Evolutionary conservation across 2,888 invertebrate genomes (phyloP), one percentile per base, ranked within the genome.

Genomic region (Odiellus spinosus): DNA sequence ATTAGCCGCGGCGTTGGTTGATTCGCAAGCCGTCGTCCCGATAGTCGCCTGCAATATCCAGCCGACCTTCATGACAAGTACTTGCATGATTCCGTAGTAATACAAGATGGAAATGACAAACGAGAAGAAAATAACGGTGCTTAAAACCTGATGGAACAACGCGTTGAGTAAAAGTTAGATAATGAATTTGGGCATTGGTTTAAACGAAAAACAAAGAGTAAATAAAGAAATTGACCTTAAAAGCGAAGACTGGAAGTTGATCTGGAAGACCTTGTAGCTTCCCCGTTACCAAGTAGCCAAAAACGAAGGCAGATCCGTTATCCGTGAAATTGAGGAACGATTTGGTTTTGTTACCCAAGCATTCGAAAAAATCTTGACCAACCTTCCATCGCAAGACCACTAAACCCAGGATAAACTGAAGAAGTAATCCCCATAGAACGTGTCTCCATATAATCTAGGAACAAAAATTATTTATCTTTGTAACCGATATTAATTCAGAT

Each of bases 1-100:
- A 64, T 91, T 93, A 0, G 87, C 91, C 0, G 91, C 83, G 12
- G 87, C 79, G 53, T 81, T 88, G 36, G 95, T 78, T 48, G 91
- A 91, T 68, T 96, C 96, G 47, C 88, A 88, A 1, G 93, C 85
- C 0, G 95, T 88, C 0, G 95, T 95, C 14, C 78, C 82, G 66
- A 88, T 67, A 1, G 78, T 64, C 12, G 68, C 62, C 55, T 80
- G 78, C 45, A 93, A 70, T 12, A 82, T 61, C 70, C 78, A 77
- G 0, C 93, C 93, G 20, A 93, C 65, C 61, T 80, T 82, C 18
- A 76, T 60, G 33, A 91, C 80, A 50, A 88, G 67, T 72, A 77
- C 80, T 67, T 93, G 91, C 76, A 96, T 81, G 0, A 78, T 74
- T 1, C 91, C 91, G 65, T 80, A 73, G 68, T 82, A 87, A 69